Evolutionary conservation across 2,113 vertebrate genomes (phyloP), one percentile per base, ranked within the genome.

Genomic region (Apteryx owenii): DNA sequence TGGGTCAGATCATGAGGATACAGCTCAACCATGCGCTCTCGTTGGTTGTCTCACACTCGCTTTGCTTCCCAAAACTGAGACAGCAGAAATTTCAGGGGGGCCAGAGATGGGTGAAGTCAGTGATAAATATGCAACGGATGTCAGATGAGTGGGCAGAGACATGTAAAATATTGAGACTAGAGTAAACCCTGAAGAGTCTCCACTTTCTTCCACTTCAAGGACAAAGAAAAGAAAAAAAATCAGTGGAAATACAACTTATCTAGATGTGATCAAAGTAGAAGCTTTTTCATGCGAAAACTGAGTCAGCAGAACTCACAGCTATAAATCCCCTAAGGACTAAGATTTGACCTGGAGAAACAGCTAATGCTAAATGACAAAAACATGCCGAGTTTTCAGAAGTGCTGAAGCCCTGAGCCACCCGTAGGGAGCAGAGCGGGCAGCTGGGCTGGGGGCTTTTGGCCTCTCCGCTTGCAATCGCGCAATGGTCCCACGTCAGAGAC

Each of bases 211-310:
- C 2, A 2, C 56, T 81, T 81, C 77, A 92, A 95, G 85, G 83
- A 78, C 68, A 42, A 90, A 29, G 54, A 78, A 75, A 90, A 38
- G 36, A 38, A 92, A 22, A 48, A 83, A 93, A 56, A 0, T 0
- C 38, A 65, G 90, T 23, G 66, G 69, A 95, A 96, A 96, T 61
- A 64, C 8, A 1, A 26, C 44, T 91, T 91, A 92, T 79, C 64
- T 87, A 84, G 31, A 84, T 48, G 38, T 65, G 70, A 94, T 72
- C 76, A 87, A 58, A 76, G 25, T 6, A 81, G 61, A 60, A 83
- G 78, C 3, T 65, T 81, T 69, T 33, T 80, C 65, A 69, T 40
- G 73, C 48, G 68, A 89, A 89, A 61, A 38, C 81, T 65, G 65
- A 86, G 60, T 90, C 88, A 92, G 83, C 88, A 95, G 61, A 90